These are phyloP conservation scores for Xiphydria camelus DNA, from an alignment of 2,888 invertebrate genomes.

Conservation along the genomic window DNA sequence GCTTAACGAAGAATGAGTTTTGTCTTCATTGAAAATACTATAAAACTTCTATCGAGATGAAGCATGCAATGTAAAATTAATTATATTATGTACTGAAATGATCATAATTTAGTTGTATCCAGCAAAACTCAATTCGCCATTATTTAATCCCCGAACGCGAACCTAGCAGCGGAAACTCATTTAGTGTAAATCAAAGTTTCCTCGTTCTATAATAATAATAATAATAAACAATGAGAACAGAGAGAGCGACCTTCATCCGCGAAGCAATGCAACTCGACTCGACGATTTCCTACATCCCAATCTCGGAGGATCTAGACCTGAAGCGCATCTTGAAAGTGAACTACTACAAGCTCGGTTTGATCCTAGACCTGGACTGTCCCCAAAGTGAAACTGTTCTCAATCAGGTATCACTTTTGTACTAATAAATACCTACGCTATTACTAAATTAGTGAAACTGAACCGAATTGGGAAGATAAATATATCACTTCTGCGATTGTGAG, in stretches of 20 bases:
- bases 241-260: constrained; percentile 23
- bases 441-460: too few species aligned
- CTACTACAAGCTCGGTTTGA: constrained; percentile 37
- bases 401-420: constrained; percentile 27
- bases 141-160: background rate
- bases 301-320: constrained; percentile 27
- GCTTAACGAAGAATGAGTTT: background rate
- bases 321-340: constrained; percentile 30
- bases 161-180: background rate
- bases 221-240: constrained; percentile 18
- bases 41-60: too few species aligned
- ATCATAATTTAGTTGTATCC: too few species aligned
- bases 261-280: constrained; percentile 14
- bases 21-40: background rate
- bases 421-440: too few species aligned
- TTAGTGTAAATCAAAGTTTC: background rate
- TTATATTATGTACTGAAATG: too few species aligned
- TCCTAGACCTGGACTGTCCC: constrained; percentile 40
- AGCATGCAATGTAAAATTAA: too few species aligned
- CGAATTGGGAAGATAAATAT: too few species aligned
- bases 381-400: constrained; percentile 30
- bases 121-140: background rate
- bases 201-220: too few species aligned
- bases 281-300: constrained; percentile 21
- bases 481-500: constrained; percentile 26